A percentile compares a stretch with the other conserved stretches of the same genome.
Evolutionary conservation across 1,140 invertebrate species (phyloP).

Genomic region (Drepana arcuata): DNA sequence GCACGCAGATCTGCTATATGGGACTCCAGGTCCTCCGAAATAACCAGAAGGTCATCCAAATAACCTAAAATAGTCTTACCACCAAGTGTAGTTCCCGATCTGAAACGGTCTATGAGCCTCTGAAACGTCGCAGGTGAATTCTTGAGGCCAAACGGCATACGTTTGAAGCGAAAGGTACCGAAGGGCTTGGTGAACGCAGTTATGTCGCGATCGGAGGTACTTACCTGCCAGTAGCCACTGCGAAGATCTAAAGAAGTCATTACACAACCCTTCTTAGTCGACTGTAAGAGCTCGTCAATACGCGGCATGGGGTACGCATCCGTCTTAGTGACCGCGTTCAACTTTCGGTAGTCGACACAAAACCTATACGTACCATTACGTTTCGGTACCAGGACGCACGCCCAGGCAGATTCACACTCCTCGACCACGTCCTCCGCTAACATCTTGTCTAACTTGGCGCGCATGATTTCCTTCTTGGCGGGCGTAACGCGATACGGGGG

Average conservation of each 20-base stretch:
- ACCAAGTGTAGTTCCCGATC: constrained; percentile 13
- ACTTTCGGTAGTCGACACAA: constrained; percentile 35
- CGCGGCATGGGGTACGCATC: constrained; percentile 66
- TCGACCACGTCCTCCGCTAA: constrained; percentile 42
- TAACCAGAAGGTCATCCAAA: no score
- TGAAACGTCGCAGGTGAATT: constrained; percentile 58
- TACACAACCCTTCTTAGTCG: constrained; percentile 28
- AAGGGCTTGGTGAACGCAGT: constrained; percentile 57
- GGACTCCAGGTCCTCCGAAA: no score
- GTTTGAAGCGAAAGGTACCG: constrained; percentile 40
- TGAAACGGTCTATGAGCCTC: constrained; percentile 41
- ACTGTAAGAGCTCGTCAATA: constrained; percentile 61
- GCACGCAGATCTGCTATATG: constrained; percentile 30
- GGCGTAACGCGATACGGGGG: constrained; percentile 29
- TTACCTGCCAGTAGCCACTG: constrained; percentile 59
- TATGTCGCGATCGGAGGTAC: constrained; percentile 37
- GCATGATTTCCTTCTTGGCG: constrained; percentile 12
- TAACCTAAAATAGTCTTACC: no score
- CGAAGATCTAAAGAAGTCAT: constrained; percentile 62
- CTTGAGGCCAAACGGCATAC: constrained; percentile 48
- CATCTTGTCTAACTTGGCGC: constrained; percentile 25
- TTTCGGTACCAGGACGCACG: constrained; percentile 67
- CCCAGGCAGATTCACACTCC: constrained; percentile 56
- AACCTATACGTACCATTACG: constrained; percentile 21
- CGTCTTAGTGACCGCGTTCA: constrained; percentile 8